A percentile compares a stretch with the other conserved stretches of the same genome.
Evolutionary conservation across 30 jellyfish, hydroid and myxozoan species (phyloP).

Genomic region (Nemopilema nomurai): DNA sequence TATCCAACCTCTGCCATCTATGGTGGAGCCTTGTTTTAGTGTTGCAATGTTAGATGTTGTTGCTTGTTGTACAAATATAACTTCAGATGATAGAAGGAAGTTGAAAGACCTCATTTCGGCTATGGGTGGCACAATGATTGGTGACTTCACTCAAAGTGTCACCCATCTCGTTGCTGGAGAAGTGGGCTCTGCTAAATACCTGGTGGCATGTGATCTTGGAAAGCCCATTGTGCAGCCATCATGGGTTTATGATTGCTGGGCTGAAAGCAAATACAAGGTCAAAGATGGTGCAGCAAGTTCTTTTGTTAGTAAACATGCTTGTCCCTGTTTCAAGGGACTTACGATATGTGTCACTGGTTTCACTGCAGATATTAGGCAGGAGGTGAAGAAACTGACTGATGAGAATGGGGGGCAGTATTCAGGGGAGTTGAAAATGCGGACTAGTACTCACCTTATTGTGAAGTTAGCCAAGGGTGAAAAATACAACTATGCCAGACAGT

Average conservation of each 20-base stretch:
- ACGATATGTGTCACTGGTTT: slow-evolving; percentile 97
- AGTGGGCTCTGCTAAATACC: slow-evolving; percentile 95
- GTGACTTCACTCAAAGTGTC: slow-evolving; percentile 79
- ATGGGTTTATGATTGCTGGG: slow-evolving; percentile 83
- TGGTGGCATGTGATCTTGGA: slow-evolving; percentile 73
- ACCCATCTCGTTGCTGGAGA: slow-evolving; percentile 96
- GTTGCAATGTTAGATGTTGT: slow-evolving; percentile 79
- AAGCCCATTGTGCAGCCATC: slow-evolving; percentile 74
- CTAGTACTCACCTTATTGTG: slow-evolving; percentile 90
- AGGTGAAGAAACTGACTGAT: slow-evolving; percentile 58
- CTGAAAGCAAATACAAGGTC: slow-evolving; percentile 53
- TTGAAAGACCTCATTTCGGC: slow-evolving; percentile 44
- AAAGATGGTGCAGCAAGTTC: slow-evolving; percentile 27
- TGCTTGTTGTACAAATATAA: slow-evolving; percentile 90
- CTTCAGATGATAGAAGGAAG: slow-evolving; percentile 58
- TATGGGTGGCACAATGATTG: slow-evolving; percentile 92
- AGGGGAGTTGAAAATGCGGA: slow-evolving; percentile 94
- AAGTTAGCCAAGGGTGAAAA: slow-evolving; percentile 82
- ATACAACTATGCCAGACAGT: slow-evolving; percentile 83
- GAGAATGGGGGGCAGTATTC: slow-evolving; percentile 90
- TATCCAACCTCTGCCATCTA: slow-evolving; percentile 65
- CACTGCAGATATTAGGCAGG: slow-evolving; percentile 46
- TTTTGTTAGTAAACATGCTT: slow-evolving; percentile 11
- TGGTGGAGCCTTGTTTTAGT: slow-evolving; percentile 64
- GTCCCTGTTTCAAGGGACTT: slow-evolving; percentile 89